Percentiles rank a stretch among this genome's conserved stretches.
Evolutionary conservation across 1,140 invertebrate genomes (phyloP).

Genomic region (Tetragnatha versicolor): DNA sequence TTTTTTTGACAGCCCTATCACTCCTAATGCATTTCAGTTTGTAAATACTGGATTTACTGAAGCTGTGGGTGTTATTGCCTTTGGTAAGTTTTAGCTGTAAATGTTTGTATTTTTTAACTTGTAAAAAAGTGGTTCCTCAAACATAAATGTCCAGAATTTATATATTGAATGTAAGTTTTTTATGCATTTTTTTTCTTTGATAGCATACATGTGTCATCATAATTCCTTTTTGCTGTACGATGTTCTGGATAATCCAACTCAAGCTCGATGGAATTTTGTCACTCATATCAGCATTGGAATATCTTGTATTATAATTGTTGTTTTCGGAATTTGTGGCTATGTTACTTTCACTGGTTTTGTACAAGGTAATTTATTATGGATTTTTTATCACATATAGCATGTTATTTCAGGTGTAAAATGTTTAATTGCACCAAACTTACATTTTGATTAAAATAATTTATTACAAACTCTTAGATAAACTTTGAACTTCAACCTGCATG

Average conservation of each 20-base stretch:
- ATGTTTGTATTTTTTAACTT: conserved; percentile 3
- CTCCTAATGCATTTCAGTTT: conserved; percentile 77
- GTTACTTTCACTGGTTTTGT: conserved; percentile 81
- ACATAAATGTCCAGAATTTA: no score
- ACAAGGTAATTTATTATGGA: conserved; percentile 74
- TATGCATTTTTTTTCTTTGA: not conserved
- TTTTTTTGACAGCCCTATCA: conserved; percentile 69
- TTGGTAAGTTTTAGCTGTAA: conserved; percentile 69
- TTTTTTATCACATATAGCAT: no score
- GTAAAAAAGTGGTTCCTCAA: no score
- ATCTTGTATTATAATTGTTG: conserved; percentile 74
- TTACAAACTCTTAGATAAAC: no score
- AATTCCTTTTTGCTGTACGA: conserved; percentile 87
- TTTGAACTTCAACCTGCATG: no score
- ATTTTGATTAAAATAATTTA: no score
- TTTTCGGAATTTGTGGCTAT: conserved; percentile 83
- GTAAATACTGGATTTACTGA: conserved; percentile 78
- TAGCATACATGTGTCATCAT: conserved; percentile 92
- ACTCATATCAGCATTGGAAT: conserved; percentile 81
- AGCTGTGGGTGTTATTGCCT: conserved; percentile 86
- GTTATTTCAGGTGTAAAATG: not conserved
- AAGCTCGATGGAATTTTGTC: conserved; percentile 46
- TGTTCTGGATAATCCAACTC: conserved; percentile 78
- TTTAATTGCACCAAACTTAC: no score
- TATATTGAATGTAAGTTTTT: not conserved